phyloP scores from a whole-genome alignment of 2,888 invertebrate species.

The Ypsolopha sequella region DNA sequence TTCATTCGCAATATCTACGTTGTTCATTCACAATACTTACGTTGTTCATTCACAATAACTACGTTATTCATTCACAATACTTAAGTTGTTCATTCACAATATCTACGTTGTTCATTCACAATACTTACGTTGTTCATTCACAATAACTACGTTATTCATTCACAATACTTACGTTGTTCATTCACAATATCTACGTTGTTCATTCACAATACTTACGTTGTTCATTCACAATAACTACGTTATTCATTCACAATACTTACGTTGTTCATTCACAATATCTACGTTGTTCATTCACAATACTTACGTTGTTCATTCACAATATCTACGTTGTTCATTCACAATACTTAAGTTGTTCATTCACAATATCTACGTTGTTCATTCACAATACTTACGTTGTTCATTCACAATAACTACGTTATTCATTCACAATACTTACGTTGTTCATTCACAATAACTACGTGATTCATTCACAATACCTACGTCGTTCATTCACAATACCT shows the following conservation, averaged over 20 bases:
- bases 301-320: constrained; percentile 12
- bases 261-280: constrained; percentile 12
- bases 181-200: constrained; percentile 10
- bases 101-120: constrained; percentile 13
- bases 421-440: constrained; percentile 11
- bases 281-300: constrained; percentile 12
- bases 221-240: no score
- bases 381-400: constrained; percentile 5
- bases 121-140: no score
- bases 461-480: constrained; percentile 13
- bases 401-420: constrained; percentile 9
- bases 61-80: constrained; percentile 12
- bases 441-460: no score
- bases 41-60: no score
- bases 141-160: constrained; percentile 13
- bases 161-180: constrained; percentile 10
- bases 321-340: constrained; percentile 12
- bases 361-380: constrained; percentile 13
- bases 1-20: no score
- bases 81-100: no score
- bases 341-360: no score
- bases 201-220: constrained; percentile 11
- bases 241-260: constrained; percentile 12
- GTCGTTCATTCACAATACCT: no score
- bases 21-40: constrained; percentile 13